phyloP scores from a whole-genome alignment of 2,797 vertebrate genomes.

The Syngnathus acus region DNA sequence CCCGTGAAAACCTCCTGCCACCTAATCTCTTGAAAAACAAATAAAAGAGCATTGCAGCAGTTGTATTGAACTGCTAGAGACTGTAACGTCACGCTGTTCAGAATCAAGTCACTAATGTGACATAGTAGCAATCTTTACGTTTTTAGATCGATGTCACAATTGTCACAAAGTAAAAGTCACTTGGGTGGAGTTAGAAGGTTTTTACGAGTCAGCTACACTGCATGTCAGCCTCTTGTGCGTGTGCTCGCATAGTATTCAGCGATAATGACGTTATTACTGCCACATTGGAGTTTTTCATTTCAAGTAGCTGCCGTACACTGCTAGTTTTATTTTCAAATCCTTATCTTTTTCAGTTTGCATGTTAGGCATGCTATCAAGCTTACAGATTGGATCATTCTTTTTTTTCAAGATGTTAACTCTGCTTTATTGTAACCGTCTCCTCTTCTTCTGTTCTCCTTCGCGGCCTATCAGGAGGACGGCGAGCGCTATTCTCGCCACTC shows the following conservation, averaged over 20 bases:
- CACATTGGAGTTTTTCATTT: background rate
- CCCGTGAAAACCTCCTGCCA: slow-evolving; percentile 12
- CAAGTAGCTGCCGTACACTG: background rate
- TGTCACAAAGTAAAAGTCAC: background rate
- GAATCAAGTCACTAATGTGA: background rate
- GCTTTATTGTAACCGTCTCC: slow-evolving; percentile 7
- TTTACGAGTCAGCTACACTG: background rate
- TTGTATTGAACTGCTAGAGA: background rate
- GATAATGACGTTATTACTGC: background rate
- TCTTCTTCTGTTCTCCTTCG: slow-evolving; percentile 43
- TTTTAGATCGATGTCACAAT: background rate
- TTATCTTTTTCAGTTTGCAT: background rate
- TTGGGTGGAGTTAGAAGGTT: background rate
- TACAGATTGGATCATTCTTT: background rate
- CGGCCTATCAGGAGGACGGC: slow-evolving; percentile 83
- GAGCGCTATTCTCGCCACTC: slow-evolving; percentile 82
- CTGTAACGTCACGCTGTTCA: background rate
- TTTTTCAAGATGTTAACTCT: too few species aligned
- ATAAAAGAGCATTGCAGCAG: background rate
- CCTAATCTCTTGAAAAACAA: background rate
- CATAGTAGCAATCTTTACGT: background rate
- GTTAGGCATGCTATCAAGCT: background rate
- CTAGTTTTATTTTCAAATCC: background rate
- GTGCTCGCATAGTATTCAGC: background rate
- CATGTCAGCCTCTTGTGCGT: background rate